Base-by-base conservation (phyloP, 2,888 invertebrate genomes). In the Drosophila hamatofila region DNA sequence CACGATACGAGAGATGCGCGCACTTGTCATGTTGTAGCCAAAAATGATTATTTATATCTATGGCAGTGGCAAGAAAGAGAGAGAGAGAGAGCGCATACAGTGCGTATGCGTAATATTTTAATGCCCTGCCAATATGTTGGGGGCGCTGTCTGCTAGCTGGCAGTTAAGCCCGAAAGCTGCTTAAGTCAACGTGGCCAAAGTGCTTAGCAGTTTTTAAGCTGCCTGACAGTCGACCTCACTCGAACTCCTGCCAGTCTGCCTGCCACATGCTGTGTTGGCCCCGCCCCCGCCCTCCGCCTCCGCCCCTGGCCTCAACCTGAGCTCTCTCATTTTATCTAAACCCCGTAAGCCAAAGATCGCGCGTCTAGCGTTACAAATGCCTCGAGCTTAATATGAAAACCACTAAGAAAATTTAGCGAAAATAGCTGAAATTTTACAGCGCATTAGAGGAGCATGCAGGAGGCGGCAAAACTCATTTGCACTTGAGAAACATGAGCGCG, bases 331-430 rank as follows among this genome's bases (percentile, higher is more conserved):
- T 54, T 54, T 39, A 54, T 37, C 56, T 64, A 70, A 55, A 48
- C 78, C 63, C 72, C 30, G 33, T 49, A 67, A 66, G 80, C 68
- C 59, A 72, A 72, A 81, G 81, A 80, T 80, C 80, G 75, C 67
- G 74, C 69, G 62, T 78, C 84, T 81, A 79, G 67, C 75, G 57
- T 81, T 78, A 81, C 81, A 81, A 71, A 76, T 72, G 65, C 78
- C 68, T 75, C 49, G 65, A 74, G 85, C 78, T 89, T 84, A 80
- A 82, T 82, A 84, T 83, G 72, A 74, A 86, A 86, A 89, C 79
- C 86, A 83, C 86, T 89, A 88, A 88, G 83, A 77, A 88, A 87
- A 83, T 88, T 89, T 88, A 49, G 77, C 75, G 49, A 60, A 81
- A 85, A 88, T 77, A 78, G 78, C 77, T 88, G 74, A 77, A 79